Conservation (phyloP, 2,888 invertebrate genomes). For the Polydrusus cervinus region DNA sequence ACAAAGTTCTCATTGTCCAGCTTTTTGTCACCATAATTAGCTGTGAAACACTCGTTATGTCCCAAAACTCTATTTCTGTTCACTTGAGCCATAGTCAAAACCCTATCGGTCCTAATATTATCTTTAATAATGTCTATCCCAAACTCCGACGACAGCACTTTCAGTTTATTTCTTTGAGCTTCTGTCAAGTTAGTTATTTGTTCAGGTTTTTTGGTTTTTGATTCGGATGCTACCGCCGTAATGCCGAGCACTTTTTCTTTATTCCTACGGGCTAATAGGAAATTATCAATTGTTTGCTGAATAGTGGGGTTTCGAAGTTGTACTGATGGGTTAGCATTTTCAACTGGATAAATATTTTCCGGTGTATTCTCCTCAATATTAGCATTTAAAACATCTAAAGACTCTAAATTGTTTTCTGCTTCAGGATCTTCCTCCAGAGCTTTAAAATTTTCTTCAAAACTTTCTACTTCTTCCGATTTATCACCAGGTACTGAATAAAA, state of each 20-base stretch:
- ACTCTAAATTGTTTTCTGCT: slow-evolving; percentile 73
- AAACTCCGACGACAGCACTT: slow-evolving; percentile 77
- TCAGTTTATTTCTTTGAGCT: slow-evolving; percentile 77
- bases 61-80: slow-evolving; percentile 66
- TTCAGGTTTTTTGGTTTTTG: slow-evolving; percentile 52
- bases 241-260: slow-evolving; percentile 73
- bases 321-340: slow-evolving; percentile 55
- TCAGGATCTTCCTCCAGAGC: slow-evolving; percentile 62
- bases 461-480: slow-evolving; percentile 59
- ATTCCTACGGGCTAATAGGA: slow-evolving; percentile 71
- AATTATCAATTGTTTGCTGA: slow-evolving; percentile 67
- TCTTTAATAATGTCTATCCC: slow-evolving; percentile 68
- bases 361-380: slow-evolving; percentile 68
- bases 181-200: slow-evolving; percentile 74
- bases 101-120: slow-evolving; percentile 43
- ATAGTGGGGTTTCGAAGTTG: slow-evolving; percentile 67
- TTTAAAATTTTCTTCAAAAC: slow-evolving; percentile 70
- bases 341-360: slow-evolving; percentile 66
- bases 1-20: slow-evolving; percentile 63
- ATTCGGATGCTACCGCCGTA: slow-evolving; percentile 64
- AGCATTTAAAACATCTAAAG: slow-evolving; percentile 74
- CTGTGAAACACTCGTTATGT: slow-evolving; percentile 61
- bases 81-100: slow-evolving; percentile 57
- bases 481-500: slow-evolving; percentile 56
- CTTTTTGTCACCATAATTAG: slow-evolving; percentile 37